phyloP scores from a whole-genome alignment of 2,113 vertebrate genomes.

The Neolamprologus variostigma region DNA sequence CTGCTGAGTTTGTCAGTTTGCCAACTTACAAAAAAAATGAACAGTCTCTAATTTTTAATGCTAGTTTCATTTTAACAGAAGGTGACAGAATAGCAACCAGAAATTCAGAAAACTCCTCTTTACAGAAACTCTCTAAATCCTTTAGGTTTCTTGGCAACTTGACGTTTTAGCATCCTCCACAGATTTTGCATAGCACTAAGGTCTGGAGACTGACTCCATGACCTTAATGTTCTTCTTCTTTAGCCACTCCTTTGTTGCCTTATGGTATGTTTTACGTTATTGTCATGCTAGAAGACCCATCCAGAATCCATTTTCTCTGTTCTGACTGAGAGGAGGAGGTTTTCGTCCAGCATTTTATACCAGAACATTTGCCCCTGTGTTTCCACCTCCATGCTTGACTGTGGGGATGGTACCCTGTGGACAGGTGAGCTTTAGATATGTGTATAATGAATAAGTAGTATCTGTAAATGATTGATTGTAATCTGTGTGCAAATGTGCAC shows the following conservation, averaged over 20 bases:
- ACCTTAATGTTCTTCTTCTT: background rate
- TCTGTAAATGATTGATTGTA: background rate
- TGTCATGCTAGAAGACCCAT: background rate
- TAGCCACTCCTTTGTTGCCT: background rate
- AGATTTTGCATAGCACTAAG: background rate
- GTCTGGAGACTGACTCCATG: background rate
- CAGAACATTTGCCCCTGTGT: background rate
- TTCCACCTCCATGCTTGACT: background rate
- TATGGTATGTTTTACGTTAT: background rate
- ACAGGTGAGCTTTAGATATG: background rate
- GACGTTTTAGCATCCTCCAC: background rate
- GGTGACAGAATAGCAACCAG: background rate
- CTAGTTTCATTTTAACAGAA: background rate
- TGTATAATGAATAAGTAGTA: background rate
- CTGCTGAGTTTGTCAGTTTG: background rate
- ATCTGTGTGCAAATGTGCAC: background rate
- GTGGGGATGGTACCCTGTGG: background rate
- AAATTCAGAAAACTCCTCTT: background rate
- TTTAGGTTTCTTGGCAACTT: background rate
- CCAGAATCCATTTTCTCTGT: background rate
- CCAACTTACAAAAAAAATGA: background rate
- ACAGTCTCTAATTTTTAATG: background rate
- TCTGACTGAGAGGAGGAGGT: background rate
- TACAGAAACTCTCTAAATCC: background rate
- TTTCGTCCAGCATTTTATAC: background rate